phyloP scores from a whole-genome alignment of 2,888 invertebrate genomes.

The Caenorhabditis sp. region DNA sequence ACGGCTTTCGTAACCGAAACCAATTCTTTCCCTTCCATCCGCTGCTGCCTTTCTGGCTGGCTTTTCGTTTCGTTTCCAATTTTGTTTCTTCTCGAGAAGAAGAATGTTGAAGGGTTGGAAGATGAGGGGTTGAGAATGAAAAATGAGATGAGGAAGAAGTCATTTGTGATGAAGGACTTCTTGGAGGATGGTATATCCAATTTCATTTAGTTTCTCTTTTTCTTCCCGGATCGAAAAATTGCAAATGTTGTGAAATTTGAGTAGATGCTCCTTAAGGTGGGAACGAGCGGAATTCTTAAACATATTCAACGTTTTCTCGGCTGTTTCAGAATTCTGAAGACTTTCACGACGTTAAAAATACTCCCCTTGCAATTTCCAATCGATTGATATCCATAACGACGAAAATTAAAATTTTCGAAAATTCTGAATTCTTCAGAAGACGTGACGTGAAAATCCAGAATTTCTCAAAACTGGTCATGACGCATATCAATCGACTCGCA shows the following conservation, averaged over 20 bases:
- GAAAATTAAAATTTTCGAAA: neutral
- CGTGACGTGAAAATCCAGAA: neutral
- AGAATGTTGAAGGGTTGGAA: too few relatives aligned
- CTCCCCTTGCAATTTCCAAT: neutral
- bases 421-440: too few relatives aligned
- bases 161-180: neutral
- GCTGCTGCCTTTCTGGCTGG: too few relatives aligned
- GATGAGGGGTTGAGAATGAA: too few relatives aligned
- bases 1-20: slow-evolving; percentile 27
- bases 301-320: too few relatives aligned
- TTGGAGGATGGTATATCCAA: neutral
- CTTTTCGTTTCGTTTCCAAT: neutral
- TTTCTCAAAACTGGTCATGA: too few relatives aligned
- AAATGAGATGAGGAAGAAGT: too few relatives aligned
- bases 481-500: too few relatives aligned
- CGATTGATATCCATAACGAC: neutral
- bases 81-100: too few relatives aligned
- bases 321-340: too few relatives aligned
- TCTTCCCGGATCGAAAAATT: neutral
- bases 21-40: slow-evolving; percentile 13
- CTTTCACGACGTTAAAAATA: too few relatives aligned
- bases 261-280: neutral
- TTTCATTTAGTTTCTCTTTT: neutral
- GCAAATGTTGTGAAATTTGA: neutral
- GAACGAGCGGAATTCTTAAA: neutral